phyloP scores from a whole-genome alignment of 2,113 vertebrate species.

The Mystacornis crossleyi region DNA sequence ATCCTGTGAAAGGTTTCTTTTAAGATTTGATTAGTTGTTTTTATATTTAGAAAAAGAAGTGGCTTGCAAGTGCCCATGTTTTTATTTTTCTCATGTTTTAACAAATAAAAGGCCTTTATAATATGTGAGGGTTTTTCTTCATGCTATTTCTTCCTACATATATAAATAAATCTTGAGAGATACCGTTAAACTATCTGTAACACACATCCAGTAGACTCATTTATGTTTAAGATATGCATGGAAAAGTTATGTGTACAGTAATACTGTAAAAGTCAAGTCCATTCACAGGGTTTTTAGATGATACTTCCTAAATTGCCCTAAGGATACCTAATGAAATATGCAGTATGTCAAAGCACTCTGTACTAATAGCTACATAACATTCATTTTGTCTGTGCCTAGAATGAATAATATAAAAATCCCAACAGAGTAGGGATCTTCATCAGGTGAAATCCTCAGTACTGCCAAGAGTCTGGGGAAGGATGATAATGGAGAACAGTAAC shows the following conservation, averaged over 20 bases:
- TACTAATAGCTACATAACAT: neutral
- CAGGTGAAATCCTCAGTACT: neutral
- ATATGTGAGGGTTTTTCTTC: neutral
- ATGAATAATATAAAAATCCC: neutral
- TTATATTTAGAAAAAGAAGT: neutral
- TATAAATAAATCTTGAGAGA: neutral
- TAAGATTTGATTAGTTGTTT: neutral
- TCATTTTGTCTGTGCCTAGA: neutral
- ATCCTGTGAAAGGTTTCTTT: neutral
- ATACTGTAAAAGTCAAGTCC: neutral
- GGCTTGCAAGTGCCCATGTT: neutral
- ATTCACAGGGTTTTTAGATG: constrained; percentile 2
- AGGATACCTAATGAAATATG: constrained; percentile 7
- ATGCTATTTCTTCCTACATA: neutral
- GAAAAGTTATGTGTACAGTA: neutral
- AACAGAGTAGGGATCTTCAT: neutral
- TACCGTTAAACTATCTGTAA: neutral
- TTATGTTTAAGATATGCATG: neutral
- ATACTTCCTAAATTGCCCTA: neutral
- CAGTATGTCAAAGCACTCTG: neutral
- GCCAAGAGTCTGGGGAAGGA: neutral
- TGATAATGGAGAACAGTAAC: neutral
- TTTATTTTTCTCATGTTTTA: neutral
- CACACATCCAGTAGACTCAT: neutral
- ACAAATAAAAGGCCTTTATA: neutral